Evolutionary conservation across 1,140 invertebrate genomes (phyloP), one percentile per base, ranked within the genome.

Genomic region (Trachymyrmex septentrionalis): DNA sequence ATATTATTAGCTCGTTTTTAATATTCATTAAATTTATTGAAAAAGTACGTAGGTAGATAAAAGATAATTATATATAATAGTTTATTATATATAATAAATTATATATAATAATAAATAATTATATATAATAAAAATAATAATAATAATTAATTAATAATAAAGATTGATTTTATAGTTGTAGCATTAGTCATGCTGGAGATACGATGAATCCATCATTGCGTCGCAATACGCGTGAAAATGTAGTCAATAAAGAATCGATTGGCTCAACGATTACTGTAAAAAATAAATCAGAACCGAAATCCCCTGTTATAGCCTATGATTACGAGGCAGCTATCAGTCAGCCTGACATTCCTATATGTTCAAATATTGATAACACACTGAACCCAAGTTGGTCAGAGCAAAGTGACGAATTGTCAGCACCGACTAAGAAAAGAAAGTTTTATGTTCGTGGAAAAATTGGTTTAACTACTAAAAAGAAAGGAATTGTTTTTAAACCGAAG

Each of bases 241-340:
- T 24, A 16, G 14, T 55, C 78, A 44, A 59, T 63, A 44, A 61
- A 19, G 10, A 86, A 82, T 21, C 66, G 24, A 71, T 10, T 44
- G 24, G 7, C 6, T 59, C 34, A 0, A 21, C 4, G 24, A 6
- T 48, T 21, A 55, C 24, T 21, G n/a, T n/a, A 0, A 78, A 67
- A 75, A 85, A 2, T 38, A 80, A 86, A 72, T 27, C 73, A 48
- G 24, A 27, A 30, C 1, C 50, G 12, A 89, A 85, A 10, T 21
- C 75, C 0, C 14, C 10, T 0, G 21, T 64, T 7, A 76, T 82
- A 24, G 84, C 76, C 0, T 86, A 90, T n/a, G 85, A 92, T 48
- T 90, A 91, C n/a, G 85, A 92, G 10, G 88, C 85, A 1, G 85
- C 85, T 14, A 64, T 90, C 19, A 87, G 78, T 9, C 91, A 91